Evolutionary conservation across 2,888 invertebrate genomes (phyloP).

Genomic region (Chrysolina americana): DNA sequence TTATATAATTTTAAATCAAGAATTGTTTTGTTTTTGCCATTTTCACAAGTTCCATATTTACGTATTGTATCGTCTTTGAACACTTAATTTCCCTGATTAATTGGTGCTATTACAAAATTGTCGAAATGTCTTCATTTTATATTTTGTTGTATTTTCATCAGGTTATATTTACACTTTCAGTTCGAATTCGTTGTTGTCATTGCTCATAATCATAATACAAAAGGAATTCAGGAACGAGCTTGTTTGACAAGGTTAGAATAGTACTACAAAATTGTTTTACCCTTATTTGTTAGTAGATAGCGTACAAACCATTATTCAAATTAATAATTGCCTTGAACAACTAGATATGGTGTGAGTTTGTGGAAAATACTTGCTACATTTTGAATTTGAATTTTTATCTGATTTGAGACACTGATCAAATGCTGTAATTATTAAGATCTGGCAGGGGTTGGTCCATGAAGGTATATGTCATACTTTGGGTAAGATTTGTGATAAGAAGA

Average conservation of each 20-base stretch:
- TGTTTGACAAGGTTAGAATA: neutral
- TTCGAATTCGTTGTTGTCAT: neutral
- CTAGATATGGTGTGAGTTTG: no score
- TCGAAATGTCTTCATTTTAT: neutral
- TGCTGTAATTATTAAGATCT: no score
- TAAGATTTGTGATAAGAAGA: no score
- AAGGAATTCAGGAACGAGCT: neutral
- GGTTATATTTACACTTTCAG: constrained; percentile 9
- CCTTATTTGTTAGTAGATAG: neutral
- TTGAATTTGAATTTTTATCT: no score
- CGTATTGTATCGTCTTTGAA: constrained; percentile 11
- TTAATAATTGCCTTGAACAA: no score
- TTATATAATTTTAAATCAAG: constrained; percentile 26
- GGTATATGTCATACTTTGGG: no score
- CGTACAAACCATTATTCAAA: neutral
- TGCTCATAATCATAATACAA: neutral
- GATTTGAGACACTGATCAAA: no score
- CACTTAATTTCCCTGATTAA: constrained; percentile 11
- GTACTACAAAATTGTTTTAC: constrained; percentile 7
- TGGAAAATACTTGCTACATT: no score
- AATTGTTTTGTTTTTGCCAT: constrained; percentile 24
- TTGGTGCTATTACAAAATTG: constrained; percentile 24
- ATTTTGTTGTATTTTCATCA: constrained; percentile 4
- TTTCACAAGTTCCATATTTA: neutral
- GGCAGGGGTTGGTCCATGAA: no score